Conservation (phyloP, 2,888 invertebrate species). For the Nycteola revayana region DNA sequence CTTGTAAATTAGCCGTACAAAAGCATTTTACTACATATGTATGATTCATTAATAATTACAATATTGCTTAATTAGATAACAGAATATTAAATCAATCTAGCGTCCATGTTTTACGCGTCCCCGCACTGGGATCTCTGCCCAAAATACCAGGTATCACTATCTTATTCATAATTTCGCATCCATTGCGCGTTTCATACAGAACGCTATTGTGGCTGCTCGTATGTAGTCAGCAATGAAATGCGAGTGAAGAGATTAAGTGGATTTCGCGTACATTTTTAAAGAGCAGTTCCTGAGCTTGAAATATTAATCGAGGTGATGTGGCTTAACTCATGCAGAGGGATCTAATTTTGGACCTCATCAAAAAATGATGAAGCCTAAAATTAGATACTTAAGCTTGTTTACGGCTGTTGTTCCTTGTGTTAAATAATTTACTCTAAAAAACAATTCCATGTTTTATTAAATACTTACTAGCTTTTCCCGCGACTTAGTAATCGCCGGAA, state of each 20-base stretch:
- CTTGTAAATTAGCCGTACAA: no score
- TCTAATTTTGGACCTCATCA: no score
- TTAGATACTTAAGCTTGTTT: slow-evolving; percentile 42
- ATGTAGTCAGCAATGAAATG: slow-evolving; percentile 7
- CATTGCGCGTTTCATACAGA: slow-evolving; percentile 5
- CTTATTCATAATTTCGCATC: neutral
- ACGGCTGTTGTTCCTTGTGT: slow-evolving; percentile 26
- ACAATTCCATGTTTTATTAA: no score
- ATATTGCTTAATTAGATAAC: slow-evolving; percentile 29
- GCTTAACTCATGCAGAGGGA: slow-evolving; percentile 26
- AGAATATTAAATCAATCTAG: slow-evolving; percentile 27
- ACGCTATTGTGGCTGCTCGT: neutral
- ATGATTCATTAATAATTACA: slow-evolving; percentile 3
- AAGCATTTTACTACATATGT: no score
- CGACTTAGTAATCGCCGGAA: no score
- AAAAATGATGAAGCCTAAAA: slow-evolving; percentile 44
- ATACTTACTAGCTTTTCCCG: no score
- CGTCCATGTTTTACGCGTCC: slow-evolving; percentile 11
- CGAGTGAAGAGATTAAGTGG: neutral
- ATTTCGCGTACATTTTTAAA: slow-evolving; percentile 13
- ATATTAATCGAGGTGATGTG: slow-evolving; percentile 42
- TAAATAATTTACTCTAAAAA: no score
- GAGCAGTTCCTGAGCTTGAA: slow-evolving; percentile 33
- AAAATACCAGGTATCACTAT: neutral
- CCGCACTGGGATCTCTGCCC: slow-evolving; percentile 8